Percentiles rank a stretch among this genome's conserved stretches.
Evolutionary conservation across 2,113 vertebrate species (phyloP).

Genomic region (Microtus richardsoni): DNA sequence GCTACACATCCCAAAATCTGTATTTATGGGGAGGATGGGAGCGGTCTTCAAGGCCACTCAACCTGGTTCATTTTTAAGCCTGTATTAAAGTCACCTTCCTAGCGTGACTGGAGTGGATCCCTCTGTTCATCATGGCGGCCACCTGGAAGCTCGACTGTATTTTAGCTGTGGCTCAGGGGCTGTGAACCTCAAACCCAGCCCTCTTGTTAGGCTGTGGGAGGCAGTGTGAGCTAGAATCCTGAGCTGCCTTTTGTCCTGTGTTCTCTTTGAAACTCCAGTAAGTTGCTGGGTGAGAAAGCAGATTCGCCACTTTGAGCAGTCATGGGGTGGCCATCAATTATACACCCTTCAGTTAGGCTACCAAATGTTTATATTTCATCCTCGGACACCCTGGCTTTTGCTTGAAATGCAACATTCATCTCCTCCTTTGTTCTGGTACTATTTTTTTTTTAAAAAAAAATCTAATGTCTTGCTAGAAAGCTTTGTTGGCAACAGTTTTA

Average conservation of each 20-base stretch:
- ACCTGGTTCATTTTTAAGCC: background rate
- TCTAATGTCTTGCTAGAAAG: conserved; percentile 56
- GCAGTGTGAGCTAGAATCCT: background rate
- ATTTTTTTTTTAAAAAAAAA: conserved; percentile 58
- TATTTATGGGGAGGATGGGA: background rate
- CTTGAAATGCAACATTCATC: conserved; percentile 55
- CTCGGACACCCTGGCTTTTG: conserved; percentile 59
- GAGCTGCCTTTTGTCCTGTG: background rate
- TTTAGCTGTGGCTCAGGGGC: background rate
- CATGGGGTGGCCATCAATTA: background rate
- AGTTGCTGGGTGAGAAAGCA: conserved; percentile 55
- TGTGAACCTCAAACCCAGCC: background rate
- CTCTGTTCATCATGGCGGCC: background rate
- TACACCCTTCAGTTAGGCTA: conserved; percentile 59
- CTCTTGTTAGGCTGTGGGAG: background rate
- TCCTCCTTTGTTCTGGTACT: background rate
- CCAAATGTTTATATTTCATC: conserved; percentile 59
- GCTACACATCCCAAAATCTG: background rate
- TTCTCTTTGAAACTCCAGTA: conserved; percentile 40
- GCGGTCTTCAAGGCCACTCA: background rate
- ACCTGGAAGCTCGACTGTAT: background rate
- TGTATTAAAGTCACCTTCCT: background rate
- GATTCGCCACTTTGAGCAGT: conserved; percentile 31
- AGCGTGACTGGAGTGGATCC: background rate
- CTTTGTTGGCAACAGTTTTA: conserved; percentile 45